phyloP scores from a whole-genome alignment of 2,797 vertebrate genomes.

The Lindbergichthys nudifrons region DNA sequence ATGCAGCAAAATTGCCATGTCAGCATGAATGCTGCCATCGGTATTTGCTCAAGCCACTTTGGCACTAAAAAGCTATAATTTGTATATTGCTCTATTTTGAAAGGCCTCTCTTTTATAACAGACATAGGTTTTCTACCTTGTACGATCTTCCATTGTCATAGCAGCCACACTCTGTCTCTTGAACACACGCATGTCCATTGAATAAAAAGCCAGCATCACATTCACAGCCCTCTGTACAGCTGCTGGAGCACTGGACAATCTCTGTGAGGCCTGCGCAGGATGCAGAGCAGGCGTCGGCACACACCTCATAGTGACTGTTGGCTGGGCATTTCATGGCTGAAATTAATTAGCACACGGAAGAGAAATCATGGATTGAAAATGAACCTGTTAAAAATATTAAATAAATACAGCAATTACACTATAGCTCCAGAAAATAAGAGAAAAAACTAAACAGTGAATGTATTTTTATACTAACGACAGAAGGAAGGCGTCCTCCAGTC shows the following conservation, averaged over 20 bases:
- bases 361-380: background rate
- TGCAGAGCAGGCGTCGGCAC: slow-evolving; percentile 78
- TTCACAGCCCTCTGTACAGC: slow-evolving; percentile 86
- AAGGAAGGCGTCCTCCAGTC: slow-evolving; percentile 82
- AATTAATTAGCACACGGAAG: slow-evolving; percentile 17
- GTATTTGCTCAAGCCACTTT: slow-evolving; percentile 1
- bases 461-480: slow-evolving; percentile 78
- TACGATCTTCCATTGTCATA: slow-evolving; percentile 84
- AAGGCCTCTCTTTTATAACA: slow-evolving; percentile 11
- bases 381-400: background rate
- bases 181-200: slow-evolving; percentile 82
- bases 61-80: slow-evolving; percentile 1
- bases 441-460: background rate
- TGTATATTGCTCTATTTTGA: background rate
- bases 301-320: slow-evolving; percentile 87
- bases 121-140: slow-evolving; percentile 69
- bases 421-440: background rate
- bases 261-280: slow-evolving; percentile 81
- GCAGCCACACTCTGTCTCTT: slow-evolving; percentile 85
- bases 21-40: background rate
- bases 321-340: slow-evolving; percentile 84
- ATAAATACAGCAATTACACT: background rate
- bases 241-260: slow-evolving; percentile 60
- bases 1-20: slow-evolving; percentile 15
- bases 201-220: slow-evolving; percentile 85